Percentiles rank a stretch among this genome's conserved stretches.
Evolutionary conservation across 2,113 vertebrate species (phyloP).

Genomic region (Dolichallabes microphthalmus): DNA sequence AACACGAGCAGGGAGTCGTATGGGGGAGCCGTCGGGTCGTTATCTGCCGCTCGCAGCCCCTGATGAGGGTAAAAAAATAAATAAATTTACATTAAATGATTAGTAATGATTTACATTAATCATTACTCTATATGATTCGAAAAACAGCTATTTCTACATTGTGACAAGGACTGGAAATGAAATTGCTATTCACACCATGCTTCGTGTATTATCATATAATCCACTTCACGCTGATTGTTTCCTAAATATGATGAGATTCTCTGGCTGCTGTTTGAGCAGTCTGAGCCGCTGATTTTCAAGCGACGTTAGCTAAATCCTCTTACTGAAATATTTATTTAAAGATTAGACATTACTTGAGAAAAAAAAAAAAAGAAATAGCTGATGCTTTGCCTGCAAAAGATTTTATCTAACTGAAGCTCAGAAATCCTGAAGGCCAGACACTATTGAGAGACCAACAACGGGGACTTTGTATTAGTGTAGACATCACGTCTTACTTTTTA

Average conservation of each 20-base stretch:
- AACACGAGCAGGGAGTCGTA: constrained; percentile 96
- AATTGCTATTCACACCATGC: background rate
- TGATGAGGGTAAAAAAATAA: constrained; percentile 54
- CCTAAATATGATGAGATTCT: constrained; percentile 11
- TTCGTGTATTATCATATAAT: constrained; percentile 7
- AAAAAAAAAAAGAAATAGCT: background rate
- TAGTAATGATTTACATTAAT: too few relatives aligned
- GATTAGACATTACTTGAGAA: constrained; percentile 4
- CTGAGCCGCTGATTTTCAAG: constrained; percentile 14
- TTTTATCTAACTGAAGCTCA: background rate
- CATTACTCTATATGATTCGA: too few relatives aligned
- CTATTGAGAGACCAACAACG: background rate
- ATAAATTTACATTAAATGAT: too few relatives aligned
- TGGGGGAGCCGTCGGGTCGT: constrained; percentile 91
- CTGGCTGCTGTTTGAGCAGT: constrained; percentile 18
- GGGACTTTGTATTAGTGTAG: background rate
- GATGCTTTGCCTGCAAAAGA: background rate
- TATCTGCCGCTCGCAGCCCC: constrained; percentile 91
- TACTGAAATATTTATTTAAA: constrained; percentile 8
- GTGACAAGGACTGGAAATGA: background rate
- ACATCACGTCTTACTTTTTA: background rate
- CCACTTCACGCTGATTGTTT: constrained; percentile 23
- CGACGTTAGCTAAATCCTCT: background rate
- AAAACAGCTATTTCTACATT: background rate
- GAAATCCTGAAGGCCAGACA: background rate